Percentiles rank a stretch among this genome's conserved stretches.
Evolutionary conservation across 2,113 vertebrate genomes (phyloP).

Genomic region (Tachuris rubrigastra): DNA sequence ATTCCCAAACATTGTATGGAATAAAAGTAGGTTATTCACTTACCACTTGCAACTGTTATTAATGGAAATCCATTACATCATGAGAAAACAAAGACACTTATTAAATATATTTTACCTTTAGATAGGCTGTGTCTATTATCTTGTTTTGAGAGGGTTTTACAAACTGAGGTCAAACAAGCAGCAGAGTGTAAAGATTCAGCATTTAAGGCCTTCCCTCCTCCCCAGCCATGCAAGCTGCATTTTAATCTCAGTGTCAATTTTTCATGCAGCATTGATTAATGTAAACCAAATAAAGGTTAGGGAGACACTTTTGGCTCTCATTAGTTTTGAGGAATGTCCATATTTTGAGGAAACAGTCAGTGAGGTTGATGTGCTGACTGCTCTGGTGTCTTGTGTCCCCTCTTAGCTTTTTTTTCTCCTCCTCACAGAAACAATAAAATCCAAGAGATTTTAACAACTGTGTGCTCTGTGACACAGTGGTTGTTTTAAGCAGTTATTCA

Average conservation of each 20-base stretch:
- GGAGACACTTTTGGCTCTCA: background rate
- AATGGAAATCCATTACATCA: background rate
- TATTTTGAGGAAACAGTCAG: background rate
- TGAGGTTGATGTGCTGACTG: background rate
- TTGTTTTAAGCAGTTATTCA: background rate
- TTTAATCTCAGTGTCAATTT: background rate
- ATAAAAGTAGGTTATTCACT: background rate
- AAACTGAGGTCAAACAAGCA: background rate
- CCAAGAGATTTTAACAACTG: background rate
- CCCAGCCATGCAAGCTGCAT: background rate
- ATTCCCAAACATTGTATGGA: background rate
- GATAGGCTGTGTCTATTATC: background rate
- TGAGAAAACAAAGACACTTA: background rate
- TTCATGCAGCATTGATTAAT: background rate
- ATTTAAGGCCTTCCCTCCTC: background rate
- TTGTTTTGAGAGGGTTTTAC: background rate
- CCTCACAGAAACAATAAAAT: background rate
- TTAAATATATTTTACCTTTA: background rate
- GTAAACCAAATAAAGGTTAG: background rate
- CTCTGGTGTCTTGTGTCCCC: background rate
- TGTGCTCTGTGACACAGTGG: background rate
- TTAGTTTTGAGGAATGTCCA: background rate
- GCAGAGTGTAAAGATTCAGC: background rate
- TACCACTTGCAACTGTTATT: background rate
- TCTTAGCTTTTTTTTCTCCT: background rate